phyloP scores from a whole-genome alignment of 2,797 vertebrate genomes.

The Chaetodon trifasciatus region DNA sequence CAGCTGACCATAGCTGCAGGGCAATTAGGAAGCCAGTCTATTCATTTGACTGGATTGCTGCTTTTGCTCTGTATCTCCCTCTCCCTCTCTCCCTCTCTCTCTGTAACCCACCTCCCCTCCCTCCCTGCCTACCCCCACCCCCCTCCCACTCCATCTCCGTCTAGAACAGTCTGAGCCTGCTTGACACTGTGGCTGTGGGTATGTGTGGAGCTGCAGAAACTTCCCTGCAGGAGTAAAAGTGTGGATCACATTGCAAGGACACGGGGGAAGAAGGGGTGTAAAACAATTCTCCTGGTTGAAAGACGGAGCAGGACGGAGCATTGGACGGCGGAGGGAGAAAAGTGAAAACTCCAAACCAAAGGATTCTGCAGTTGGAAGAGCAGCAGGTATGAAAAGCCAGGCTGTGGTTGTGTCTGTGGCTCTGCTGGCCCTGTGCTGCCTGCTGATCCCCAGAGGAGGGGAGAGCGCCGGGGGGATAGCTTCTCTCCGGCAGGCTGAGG shows the following conservation, averaged over 20 bases:
- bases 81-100: conserved; percentile 45
- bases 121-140: conserved; percentile 61
- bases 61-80: conserved; percentile 59
- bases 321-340: conserved; percentile 3
- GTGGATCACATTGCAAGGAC: conserved; percentile 57
- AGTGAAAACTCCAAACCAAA: conserved; percentile 36
- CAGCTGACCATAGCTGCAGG: conserved; percentile 76
- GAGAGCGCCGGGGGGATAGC: conserved; percentile 71
- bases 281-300: conserved; percentile 28
- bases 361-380: conserved; percentile 56
- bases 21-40: conserved; percentile 66
- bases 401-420: conserved; percentile 62
- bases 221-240: conserved; percentile 62
- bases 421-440: conserved; percentile 79
- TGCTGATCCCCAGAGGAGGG: conserved; percentile 74
- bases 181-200: conserved; percentile 65
- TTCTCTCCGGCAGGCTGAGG: conserved; percentile 45
- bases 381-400: conserved; percentile 72
- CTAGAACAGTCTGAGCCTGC: conserved; percentile 68
- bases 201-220: conserved; percentile 61
- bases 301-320: conserved; percentile 16
- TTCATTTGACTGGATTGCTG: conserved; percentile 73
- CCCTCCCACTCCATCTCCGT: conserved; percentile 70
- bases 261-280: conserved; percentile 24
- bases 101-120: conserved; percentile 64